Evolutionary conservation across 2,113 vertebrate genomes (phyloP).

Genomic region (Proterorhinus semilunaris): DNA sequence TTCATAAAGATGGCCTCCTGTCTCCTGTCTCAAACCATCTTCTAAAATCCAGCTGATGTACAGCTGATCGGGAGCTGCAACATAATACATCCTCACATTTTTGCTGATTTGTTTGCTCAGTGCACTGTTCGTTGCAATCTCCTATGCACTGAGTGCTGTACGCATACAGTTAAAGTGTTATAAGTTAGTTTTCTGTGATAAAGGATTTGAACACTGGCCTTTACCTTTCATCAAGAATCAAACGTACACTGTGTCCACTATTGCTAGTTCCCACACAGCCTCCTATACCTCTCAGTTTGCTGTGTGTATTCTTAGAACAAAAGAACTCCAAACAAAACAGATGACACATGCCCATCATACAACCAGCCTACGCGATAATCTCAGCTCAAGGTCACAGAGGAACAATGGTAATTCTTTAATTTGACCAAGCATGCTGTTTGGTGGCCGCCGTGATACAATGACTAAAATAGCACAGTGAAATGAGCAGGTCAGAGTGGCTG

Average conservation of each 20-base stretch:
- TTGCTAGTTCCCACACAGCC: conserved; percentile 81
- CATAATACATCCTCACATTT: no score
- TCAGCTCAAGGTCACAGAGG: conserved; percentile 77
- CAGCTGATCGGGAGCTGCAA: no score
- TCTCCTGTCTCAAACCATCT: no score
- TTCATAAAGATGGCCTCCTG: no score
- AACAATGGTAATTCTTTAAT: conserved; percentile 82
- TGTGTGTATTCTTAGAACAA: not conserved
- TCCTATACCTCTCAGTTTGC: conserved; percentile 58
- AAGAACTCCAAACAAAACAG: conserved; percentile 18
- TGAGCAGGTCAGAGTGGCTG: conserved; percentile 55
- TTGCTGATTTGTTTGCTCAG: no score
- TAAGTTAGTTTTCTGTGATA: no score
- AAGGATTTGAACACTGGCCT: no score
- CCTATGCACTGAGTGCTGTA: no score
- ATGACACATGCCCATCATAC: conserved; percentile 18
- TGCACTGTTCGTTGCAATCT: no score
- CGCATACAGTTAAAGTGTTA: no score
- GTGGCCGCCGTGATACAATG: conserved; percentile 29
- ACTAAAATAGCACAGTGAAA: conserved; percentile 67
- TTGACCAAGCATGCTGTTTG: conserved; percentile 35
- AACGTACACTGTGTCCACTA: not conserved
- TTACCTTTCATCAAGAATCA: not conserved
- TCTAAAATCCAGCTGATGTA: no score
- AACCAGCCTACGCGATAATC: conserved; percentile 14